Evolutionary conservation across 2,797 vertebrate genomes (phyloP), one percentile per base, ranked within the genome.

Genomic region (Numenius phaeopus): DNA sequence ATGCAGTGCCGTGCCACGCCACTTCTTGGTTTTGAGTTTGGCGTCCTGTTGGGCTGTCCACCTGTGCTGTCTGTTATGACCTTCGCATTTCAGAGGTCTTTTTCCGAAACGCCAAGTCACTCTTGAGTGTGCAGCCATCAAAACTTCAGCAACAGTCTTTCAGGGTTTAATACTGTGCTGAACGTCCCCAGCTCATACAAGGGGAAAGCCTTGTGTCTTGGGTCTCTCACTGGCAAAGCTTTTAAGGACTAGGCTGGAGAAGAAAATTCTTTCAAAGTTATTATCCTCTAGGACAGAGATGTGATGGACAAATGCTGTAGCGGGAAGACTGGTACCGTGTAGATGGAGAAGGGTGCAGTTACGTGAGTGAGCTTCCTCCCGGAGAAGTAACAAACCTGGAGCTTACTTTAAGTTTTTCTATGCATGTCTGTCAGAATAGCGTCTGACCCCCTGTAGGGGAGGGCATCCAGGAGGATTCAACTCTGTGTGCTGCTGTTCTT

Each of bases 401-500:
- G 58, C n/a, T 54, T 30, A 8, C 52, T 77, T n/a, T 14, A n/a
- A 22, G 8, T 54, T 75, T 83, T 67, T 14, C 39, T 72, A 0
- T 19, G 30, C 27, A 11, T 27, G 23, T 1, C 0, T 32, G 23
- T 4, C 49, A 27, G 13, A 54, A 4, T 8, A 4, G 19, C 22
- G n/a, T 40, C 50, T 67, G 55, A 24, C 20, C 26, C 5, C 26
- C 20, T 16, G 21, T 3, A 29, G 34, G 23, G 19, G 23, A 42
- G 32, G 46, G 37, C 40, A 52, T 47, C 39, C 19, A 15, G 26
- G 20, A 57, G 40, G 32, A 37, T 65, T 55, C 58, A 44, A 0
- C 3, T 1, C n/a, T 44, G 21, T 0, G 0, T 64, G 64, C 47
- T 67, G 34, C 29, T 81, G 14, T n/a, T 73, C 42, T 40, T 87